Conservation (phyloP, 2,113 vertebrate genomes). For the Chroicocephalus ridibundus region DNA sequence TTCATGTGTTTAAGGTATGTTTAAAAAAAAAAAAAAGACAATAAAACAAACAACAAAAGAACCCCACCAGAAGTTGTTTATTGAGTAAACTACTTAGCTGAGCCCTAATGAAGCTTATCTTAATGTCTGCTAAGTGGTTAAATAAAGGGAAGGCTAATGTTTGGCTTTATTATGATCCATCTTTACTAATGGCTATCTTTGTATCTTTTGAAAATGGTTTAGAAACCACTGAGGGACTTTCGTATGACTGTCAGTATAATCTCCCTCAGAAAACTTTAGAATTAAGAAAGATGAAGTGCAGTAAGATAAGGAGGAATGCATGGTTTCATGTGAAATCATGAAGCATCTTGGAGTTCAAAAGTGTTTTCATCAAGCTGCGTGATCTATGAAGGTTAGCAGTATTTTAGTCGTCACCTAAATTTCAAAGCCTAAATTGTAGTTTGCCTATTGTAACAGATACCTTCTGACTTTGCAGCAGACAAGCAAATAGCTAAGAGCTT, state of each 20-base stretch:
- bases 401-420: background rate
- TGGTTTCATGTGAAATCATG: background rate
- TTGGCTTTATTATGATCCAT: background rate
- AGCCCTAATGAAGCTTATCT: background rate
- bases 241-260: background rate
- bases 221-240: background rate
- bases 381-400: background rate
- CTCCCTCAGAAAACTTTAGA: background rate
- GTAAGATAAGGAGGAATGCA: background rate
- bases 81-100: background rate
- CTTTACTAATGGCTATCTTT: background rate
- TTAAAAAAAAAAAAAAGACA: background rate
- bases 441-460: background rate
- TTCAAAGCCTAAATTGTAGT: background rate
- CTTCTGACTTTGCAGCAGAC: background rate
- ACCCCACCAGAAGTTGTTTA: background rate
- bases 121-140: background rate
- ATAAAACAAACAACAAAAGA: background rate
- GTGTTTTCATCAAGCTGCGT: background rate
- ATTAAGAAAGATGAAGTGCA: background rate
- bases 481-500: background rate
- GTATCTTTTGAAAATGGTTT: background rate
- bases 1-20: slow-evolving; percentile 86
- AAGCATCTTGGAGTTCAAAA: background rate
- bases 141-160: background rate